Evolutionary conservation across 2,113 vertebrate genomes (phyloP).

Genomic region (Beaufortia kweichowensis): DNA sequence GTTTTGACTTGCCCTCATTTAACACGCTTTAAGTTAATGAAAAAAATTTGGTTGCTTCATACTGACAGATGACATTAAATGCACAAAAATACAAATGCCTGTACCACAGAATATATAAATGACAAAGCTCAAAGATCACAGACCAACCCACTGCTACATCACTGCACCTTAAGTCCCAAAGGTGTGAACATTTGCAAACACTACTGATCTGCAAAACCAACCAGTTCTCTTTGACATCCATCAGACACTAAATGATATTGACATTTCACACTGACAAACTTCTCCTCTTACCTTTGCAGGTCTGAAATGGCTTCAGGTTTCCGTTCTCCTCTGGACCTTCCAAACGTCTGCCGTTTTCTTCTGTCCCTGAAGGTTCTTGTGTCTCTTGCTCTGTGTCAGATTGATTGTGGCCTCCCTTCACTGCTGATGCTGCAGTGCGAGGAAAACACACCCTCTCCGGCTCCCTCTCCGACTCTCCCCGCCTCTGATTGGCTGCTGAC

Average conservation of each 20-base stretch:
- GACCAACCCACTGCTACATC: not conserved
- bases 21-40: not conserved
- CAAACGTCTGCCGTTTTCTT: constrained; percentile 50
- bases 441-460: constrained; percentile 77
- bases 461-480: constrained; percentile 70
- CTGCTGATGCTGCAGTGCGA: constrained; percentile 81
- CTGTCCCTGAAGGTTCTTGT: constrained; percentile 51
- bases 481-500: constrained; percentile 56
- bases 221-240: not conserved
- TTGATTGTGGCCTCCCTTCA: constrained; percentile 71
- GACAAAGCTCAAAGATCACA: not conserved
- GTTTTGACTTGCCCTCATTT: not conserved
- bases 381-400: constrained; percentile 66
- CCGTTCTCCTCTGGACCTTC: constrained; percentile 44
- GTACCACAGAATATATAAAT: not conserved
- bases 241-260: not conserved
- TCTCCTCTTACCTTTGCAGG: constrained; percentile 67
- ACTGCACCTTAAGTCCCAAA: constrained; percentile 19
- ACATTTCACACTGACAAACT: constrained; percentile 30
- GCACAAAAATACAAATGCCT: not conserved
- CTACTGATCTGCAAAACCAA: not conserved
- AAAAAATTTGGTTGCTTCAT: not conserved
- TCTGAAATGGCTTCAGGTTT: constrained; percentile 42
- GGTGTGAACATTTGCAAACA: not conserved
- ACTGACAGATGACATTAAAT: not conserved